Evolutionary conservation across 2,888 invertebrate species (phyloP), one percentile per base, ranked within the genome.

Genomic region (Cerceris rybyensis): DNA sequence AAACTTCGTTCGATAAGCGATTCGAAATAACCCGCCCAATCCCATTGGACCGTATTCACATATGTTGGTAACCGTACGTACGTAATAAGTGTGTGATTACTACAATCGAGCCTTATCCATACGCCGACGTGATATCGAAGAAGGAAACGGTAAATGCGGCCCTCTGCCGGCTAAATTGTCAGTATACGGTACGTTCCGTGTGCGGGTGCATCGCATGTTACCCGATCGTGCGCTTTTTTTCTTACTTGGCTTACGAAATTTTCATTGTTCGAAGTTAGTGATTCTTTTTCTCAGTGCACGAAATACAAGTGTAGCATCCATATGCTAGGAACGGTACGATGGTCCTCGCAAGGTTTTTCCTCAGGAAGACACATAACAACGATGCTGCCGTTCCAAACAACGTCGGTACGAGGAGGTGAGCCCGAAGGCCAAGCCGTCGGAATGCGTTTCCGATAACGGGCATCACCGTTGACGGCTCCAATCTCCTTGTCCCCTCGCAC

Each of bases 341-440:
- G 91, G 91, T 89, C 57, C 84, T 91, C 78, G 85, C 91, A 67
- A 87, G 91, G 65, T 89, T 91, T 82, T 91, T 90, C 86, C 77
- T 88, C 73, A 88, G 86, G 82, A 91, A 91, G 84, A 75, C 86
- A 70, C 85, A 81, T 58, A 80, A 76, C 70, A 78, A 75, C 69
- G 80, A 84, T 72, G 79, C 70, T 52, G 78, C 76, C 63, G 81
- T 78, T 64, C 74, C 78, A 69, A 84, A 80, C 75, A 88, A 89
- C 75, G 85, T 89, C 73, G 84, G 87, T 68, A 87, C 88, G 80
- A 83, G 64, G 75, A 91, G 90, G 91, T 91, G 87, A 90, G 90
- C 80, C 60, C 70, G 84, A 77, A 78, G 78, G 82, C 65, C 75
- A 71, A 78, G 60, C 70, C 67, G 66, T 59, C 70, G 82, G 82